These are phyloP conservation scores for Orgyia antiqua DNA, from an alignment of 2,888 invertebrate genomes.

Conservation along the genomic window DNA sequence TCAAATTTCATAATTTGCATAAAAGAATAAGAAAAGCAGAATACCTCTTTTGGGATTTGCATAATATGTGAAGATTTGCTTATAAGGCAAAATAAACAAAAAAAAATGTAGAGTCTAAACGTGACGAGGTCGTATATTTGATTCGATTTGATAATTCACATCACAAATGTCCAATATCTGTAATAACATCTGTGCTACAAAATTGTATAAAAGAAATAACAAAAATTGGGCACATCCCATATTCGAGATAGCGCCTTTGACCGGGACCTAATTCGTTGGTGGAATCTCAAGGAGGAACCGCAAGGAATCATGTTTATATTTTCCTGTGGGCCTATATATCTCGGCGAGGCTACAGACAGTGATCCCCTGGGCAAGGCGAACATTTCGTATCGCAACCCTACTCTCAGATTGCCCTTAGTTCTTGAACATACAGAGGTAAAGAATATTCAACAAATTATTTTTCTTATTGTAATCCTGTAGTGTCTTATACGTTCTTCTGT, in stretches of 20 bases:
- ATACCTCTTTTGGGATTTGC: too few species aligned
- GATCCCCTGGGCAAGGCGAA: slow-evolving; percentile 41
- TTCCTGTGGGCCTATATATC: slow-evolving; percentile 38
- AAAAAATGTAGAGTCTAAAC: neutral
- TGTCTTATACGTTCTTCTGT: too few species aligned
- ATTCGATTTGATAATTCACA: neutral
- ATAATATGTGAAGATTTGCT: too few species aligned
- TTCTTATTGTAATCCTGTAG: too few species aligned
- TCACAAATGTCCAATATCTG: neutral
- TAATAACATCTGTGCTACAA: neutral
- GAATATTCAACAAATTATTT: slow-evolving; percentile 4
- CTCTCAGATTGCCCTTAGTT: slow-evolving; percentile 44
- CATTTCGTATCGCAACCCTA: slow-evolving; percentile 47
- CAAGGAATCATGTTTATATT: slow-evolving; percentile 41
- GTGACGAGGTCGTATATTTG: neutral
- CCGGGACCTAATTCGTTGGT: slow-evolving; percentile 25
- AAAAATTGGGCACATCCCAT: slow-evolving; percentile 18
- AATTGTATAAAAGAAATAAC: slow-evolving; percentile 23
- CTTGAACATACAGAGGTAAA: slow-evolving; percentile 15
- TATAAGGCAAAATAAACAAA: neutral
- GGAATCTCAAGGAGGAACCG: slow-evolving; percentile 27
- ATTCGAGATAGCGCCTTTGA: slow-evolving; percentile 16
- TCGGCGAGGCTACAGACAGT: slow-evolving; percentile 26
- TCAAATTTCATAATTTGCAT: too few species aligned
- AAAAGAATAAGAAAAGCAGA: too few species aligned